Evolutionary conservation across 2,797 vertebrate species (phyloP).

Genomic region (Pipistrellus kuhlii): DNA sequence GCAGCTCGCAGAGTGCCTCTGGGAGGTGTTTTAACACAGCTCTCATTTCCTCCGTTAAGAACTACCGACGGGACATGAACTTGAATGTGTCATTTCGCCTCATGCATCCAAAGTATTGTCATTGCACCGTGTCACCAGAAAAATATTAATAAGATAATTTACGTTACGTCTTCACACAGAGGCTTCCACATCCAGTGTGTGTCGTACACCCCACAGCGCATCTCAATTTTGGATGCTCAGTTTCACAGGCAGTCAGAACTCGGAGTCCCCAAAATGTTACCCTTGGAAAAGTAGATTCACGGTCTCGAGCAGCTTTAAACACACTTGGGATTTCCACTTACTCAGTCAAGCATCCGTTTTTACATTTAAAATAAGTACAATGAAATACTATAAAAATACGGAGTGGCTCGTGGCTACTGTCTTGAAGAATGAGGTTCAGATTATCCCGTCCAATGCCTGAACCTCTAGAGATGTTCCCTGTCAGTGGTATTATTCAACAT

Average conservation of each 20-base stretch:
- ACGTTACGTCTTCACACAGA: not conserved
- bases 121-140: not conserved
- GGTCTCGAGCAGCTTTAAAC: not conserved
- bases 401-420: not conserved
- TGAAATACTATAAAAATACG: not conserved
- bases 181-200: not conserved
- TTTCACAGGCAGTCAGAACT: not conserved
- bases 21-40: not conserved
- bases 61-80: not conserved
- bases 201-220: not conserved
- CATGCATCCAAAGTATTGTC: not conserved
- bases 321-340: not conserved
- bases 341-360: not conserved
- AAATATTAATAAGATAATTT: not conserved
- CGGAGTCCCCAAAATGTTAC: not conserved
- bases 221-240: not conserved
- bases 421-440: not conserved
- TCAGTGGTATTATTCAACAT: not conserved
- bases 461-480: not conserved
- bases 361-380: not conserved
- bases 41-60: not conserved
- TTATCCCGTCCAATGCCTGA: not conserved
- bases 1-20: fast-evolving
- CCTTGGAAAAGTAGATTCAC: not conserved
- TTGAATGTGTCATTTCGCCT: not conserved